A percentile compares a stretch with the other conserved stretches of the same genome.
Conservation (phyloP, 2,113 vertebrate species). For the Pedetes capensis region DNA sequence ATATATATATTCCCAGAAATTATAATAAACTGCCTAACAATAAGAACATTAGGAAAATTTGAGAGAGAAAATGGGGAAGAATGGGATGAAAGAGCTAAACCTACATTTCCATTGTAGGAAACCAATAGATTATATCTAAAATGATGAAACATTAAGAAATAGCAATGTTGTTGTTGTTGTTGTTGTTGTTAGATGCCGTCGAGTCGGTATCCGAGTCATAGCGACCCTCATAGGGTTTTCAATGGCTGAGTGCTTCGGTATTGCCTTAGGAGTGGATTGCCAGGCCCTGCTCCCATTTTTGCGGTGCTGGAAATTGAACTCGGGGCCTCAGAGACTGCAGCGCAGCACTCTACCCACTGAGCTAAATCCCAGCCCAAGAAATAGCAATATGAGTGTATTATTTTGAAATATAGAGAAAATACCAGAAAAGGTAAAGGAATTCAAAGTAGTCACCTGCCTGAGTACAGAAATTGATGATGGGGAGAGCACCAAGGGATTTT, state of each 20-base stretch:
- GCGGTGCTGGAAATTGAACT: too few relatives aligned
- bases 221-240: too few relatives aligned
- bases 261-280: too few relatives aligned
- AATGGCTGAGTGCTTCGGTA: too few relatives aligned
- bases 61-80: background rate
- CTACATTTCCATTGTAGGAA: background rate
- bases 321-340: too few relatives aligned
- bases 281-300: too few relatives aligned
- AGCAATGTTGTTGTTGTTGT: too few relatives aligned
- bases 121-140: background rate
- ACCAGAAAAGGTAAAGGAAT: background rate
- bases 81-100: background rate
- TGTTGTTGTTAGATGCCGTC: too few relatives aligned
- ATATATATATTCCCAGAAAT: too few relatives aligned
- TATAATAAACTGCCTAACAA: background rate
- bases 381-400: background rate
- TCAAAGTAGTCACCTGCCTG: background rate
- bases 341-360: too few relatives aligned
- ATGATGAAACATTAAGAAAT: background rate
- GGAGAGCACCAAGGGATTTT: background rate
- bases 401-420: conserved; percentile 4
- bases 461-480: background rate
- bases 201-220: too few relatives aligned
- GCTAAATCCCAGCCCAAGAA: too few relatives aligned
- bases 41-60: background rate